phyloP scores from a whole-genome alignment of 2,888 invertebrate genomes.

The Drosophila aldrichi region DNA sequence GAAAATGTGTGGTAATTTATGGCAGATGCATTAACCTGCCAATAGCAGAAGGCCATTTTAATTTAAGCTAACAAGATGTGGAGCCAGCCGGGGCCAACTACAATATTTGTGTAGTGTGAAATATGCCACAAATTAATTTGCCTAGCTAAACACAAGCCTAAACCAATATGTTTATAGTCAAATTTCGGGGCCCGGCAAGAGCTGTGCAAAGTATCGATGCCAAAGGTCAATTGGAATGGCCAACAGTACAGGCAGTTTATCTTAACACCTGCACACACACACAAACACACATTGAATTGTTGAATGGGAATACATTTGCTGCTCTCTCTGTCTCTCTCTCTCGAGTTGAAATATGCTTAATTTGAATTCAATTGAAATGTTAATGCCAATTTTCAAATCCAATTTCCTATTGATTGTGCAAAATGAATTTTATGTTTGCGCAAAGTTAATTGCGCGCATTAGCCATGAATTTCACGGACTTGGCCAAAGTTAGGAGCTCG shows the following conservation, averaged over 20 bases:
- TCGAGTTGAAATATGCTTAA: slow-evolving; percentile 37
- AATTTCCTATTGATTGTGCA: slow-evolving; percentile 7
- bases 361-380: slow-evolving; percentile 58
- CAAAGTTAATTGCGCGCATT: slow-evolving; percentile 42
- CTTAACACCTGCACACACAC: slow-evolving; percentile 17
- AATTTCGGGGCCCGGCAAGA: slow-evolving; percentile 12
- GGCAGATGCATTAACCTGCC: slow-evolving; percentile 20
- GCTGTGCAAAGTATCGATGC: slow-evolving; percentile 12
- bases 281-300: background rate
- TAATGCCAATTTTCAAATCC: slow-evolving; percentile 35
- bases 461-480: background rate
- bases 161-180: slow-evolving; percentile 15
- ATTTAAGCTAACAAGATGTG: slow-evolving; percentile 1
- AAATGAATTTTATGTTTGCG: slow-evolving; percentile 13
- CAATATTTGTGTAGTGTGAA: slow-evolving; percentile 20
- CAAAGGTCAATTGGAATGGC: slow-evolving; percentile 11
- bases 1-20: slow-evolving; percentile 20
- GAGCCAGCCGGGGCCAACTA: background rate
- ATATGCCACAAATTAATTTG: slow-evolving; percentile 45
- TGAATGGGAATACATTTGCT: background rate
- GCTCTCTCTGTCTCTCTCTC: no score
- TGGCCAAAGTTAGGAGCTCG: background rate
- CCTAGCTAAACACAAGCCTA: slow-evolving; percentile 7
- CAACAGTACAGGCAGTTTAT: slow-evolving; percentile 19
- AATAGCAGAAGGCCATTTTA: slow-evolving; percentile 13